Evolutionary conservation across 2,888 invertebrate genomes (phyloP).

Genomic region (Mesoligia furuncula): DNA sequence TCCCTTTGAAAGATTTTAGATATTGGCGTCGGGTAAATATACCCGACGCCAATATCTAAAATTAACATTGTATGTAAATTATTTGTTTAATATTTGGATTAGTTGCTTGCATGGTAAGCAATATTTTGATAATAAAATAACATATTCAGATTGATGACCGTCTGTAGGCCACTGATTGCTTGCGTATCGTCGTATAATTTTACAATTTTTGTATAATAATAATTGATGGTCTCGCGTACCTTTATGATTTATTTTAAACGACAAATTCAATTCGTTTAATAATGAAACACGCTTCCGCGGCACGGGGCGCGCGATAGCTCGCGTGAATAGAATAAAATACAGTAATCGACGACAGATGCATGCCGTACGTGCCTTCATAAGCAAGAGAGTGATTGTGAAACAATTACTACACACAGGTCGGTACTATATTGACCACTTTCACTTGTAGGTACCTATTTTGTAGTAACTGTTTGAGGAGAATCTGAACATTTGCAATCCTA

Average conservation of each 20-base stretch:
- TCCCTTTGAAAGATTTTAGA: too few relatives aligned
- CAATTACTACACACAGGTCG: background rate
- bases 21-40: too few relatives aligned
- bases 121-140: constrained; percentile 18
- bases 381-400: constrained; percentile 6
- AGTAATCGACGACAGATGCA: constrained; percentile 21
- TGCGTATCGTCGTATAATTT: constrained; percentile 1
- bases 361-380: constrained; percentile 18
- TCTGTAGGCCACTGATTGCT: background rate
- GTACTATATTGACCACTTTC: background rate
- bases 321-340: constrained; percentile 3
- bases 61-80: constrained; percentile 24
- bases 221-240: background rate
- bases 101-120: constrained; percentile 1
- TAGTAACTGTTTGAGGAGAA: background rate
- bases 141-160: background rate
- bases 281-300: background rate
- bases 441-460: background rate
- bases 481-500: background rate
- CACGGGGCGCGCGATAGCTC: background rate
- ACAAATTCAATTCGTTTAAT: background rate
- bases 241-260: background rate
- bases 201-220: background rate
- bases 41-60: background rate
- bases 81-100: constrained; percentile 24